A percentile compares a stretch with the other conserved stretches of the same genome.
Evolutionary conservation across 2,888 invertebrate genomes (phyloP).

Genomic region (Spodoptera picta): DNA sequence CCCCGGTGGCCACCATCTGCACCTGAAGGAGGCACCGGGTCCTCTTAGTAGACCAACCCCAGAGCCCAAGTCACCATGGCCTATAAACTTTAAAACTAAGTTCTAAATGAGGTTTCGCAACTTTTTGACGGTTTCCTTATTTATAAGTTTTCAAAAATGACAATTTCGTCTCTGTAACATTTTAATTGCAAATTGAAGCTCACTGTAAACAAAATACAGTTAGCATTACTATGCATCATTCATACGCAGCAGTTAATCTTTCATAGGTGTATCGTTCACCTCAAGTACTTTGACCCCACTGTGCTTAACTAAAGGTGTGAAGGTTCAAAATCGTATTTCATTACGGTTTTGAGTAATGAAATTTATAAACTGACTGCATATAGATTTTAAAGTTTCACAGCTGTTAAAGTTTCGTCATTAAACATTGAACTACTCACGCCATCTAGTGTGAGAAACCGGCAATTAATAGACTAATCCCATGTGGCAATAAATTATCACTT

Average conservation of each 20-base stretch:
- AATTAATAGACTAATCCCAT: too few relatives aligned
- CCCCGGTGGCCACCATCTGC: too few relatives aligned
- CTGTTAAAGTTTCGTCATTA: too few relatives aligned
- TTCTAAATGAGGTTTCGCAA: too few relatives aligned
- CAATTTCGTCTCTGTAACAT: conserved; percentile 2
- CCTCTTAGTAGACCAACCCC: too few relatives aligned
- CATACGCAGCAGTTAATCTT: conserved; percentile 14
- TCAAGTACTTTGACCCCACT: conserved; percentile 18
- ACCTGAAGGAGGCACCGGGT: too few relatives aligned
- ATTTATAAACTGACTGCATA: too few relatives aligned
- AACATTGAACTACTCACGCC: conserved; percentile 8
- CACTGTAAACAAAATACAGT: background rate
- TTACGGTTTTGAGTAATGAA: background rate
- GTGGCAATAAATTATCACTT: too few relatives aligned
- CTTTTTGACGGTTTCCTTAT: background rate
- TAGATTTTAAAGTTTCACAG: too few relatives aligned
- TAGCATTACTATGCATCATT: conserved; percentile 6
- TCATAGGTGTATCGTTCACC: conserved; percentile 12
- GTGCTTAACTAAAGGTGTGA: background rate
- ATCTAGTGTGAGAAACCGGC: conserved; percentile 15
- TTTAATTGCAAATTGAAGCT: conserved; percentile 2
- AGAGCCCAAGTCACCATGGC: too few relatives aligned
- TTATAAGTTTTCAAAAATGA: background rate
- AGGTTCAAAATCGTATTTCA: conserved; percentile 12
- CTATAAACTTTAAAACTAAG: too few relatives aligned